A percentile compares a stretch with the other conserved stretches of the same genome.
These are phyloP conservation scores for Stramonita haemastoma DNA, from an alignment of 2,888 invertebrate genomes.

Conservation along the genomic window DNA sequence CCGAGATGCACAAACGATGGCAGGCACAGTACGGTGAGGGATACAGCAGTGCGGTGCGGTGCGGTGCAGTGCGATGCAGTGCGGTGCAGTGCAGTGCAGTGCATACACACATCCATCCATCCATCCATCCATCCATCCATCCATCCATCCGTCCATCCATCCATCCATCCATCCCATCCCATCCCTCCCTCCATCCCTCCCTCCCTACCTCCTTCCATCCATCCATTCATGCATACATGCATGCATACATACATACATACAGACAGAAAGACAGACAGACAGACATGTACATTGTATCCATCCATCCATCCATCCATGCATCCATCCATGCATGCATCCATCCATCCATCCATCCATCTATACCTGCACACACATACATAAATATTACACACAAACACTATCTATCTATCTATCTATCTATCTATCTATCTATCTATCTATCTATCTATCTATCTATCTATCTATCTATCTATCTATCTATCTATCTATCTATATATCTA, in stretches of 20 bases:
- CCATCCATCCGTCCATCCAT: background rate
- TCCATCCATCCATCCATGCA: background rate
- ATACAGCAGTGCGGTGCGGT: background rate
- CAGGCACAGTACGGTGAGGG: background rate
- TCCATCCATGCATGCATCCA: background rate
- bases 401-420: too few species aligned
- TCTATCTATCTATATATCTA: too few species aligned
- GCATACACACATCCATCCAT: background rate
- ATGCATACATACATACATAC: background rate
- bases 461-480: too few species aligned
- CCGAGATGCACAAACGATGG: constrained; percentile 24
- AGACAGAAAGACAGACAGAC: background rate
- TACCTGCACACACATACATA: background rate
- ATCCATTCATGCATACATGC: background rate
- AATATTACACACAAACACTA: background rate
- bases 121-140: background rate
- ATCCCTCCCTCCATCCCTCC: too few species aligned
- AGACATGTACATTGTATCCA: too few species aligned
- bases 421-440: too few species aligned
- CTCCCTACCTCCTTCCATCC: too few species aligned
- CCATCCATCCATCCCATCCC: too few species aligned
- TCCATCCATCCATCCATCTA: background rate
- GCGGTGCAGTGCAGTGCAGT: background rate
- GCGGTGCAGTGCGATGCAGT: too few species aligned
- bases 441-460: too few species aligned